phyloP scores from a whole-genome alignment of 2,888 invertebrate genomes.

The Nephrocerus scutellatus region DNA sequence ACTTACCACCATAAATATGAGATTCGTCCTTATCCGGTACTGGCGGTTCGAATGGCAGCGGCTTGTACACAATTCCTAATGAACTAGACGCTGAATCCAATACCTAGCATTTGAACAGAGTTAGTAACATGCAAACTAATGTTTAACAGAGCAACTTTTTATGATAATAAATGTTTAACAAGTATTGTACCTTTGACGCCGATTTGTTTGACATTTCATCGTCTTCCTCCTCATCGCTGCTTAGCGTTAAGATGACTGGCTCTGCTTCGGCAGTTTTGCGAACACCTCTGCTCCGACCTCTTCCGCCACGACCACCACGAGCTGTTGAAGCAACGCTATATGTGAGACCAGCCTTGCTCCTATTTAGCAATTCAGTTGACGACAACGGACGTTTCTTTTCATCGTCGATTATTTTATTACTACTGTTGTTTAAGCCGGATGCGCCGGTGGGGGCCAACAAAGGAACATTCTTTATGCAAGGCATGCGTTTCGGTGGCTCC shows the following conservation, averaged over 20 bases:
- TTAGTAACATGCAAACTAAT: too few relatives aligned
- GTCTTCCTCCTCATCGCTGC: conserved; percentile 61
- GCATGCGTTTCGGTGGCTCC: conserved; percentile 59
- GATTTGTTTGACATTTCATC: conserved; percentile 35
- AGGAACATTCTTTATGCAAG: conserved; percentile 29
- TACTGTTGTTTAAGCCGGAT: conserved; percentile 5
- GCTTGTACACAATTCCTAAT: conserved; percentile 26
- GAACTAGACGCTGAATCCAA: neutral
- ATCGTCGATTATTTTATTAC: conserved; percentile 8
- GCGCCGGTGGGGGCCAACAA: conserved; percentile 13
- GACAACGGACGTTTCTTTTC: conserved; percentile 33
- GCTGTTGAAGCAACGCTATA: conserved; percentile 20
- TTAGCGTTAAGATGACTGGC: conserved; percentile 62
- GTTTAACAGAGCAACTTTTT: too few relatives aligned
- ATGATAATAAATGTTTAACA: too few relatives aligned
- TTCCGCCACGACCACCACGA: conserved; percentile 30
- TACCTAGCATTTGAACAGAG: neutral
- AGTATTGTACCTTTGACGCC: conserved; percentile 31
- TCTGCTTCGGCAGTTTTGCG: conserved; percentile 56
- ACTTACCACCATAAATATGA: conserved; percentile 36
- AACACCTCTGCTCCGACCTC: conserved; percentile 44
- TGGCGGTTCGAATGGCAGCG: conserved; percentile 38
- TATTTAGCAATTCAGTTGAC: conserved; percentile 17
- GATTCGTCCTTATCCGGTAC: conserved; percentile 39
- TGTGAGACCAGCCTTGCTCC: conserved; percentile 22